Evolutionary conservation across 2,797 vertebrate species (phyloP).

Genomic region (Simalia tracyae): DNA sequence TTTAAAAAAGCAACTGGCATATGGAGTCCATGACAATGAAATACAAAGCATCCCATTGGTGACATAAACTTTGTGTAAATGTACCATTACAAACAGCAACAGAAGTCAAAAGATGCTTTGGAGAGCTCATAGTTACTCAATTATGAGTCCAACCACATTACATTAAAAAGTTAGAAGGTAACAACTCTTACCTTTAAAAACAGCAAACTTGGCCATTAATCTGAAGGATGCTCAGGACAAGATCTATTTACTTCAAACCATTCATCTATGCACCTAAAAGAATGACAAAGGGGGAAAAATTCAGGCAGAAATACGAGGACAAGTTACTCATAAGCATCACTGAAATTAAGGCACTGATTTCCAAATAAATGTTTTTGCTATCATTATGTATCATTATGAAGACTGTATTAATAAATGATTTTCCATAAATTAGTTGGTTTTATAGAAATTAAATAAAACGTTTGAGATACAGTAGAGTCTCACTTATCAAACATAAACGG

Average conservation of each 20-base stretch:
- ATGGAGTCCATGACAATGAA: not conserved
- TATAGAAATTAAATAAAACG: not conserved
- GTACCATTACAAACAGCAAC: not conserved
- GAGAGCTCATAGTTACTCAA: not conserved
- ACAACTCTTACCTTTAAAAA: slow-evolving; percentile 77
- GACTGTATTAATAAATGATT: not conserved
- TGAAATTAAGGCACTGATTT: not conserved
- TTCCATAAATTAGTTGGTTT: not conserved
- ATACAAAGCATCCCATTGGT: not conserved
- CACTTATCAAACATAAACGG: no score
- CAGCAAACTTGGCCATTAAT: slow-evolving; percentile 77
- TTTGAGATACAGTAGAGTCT: no score
- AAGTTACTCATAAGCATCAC: not conserved
- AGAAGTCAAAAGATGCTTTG: not conserved
- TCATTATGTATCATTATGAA: not conserved
- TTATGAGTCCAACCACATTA: not conserved
- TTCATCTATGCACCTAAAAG: slow-evolving; percentile 89
- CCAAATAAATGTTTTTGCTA: not conserved
- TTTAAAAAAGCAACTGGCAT: not conserved
- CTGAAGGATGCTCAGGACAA: slow-evolving; percentile 94
- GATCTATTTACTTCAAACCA: slow-evolving; percentile 98
- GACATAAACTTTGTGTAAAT: not conserved
- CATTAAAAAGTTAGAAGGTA: slow-evolving; percentile 15
- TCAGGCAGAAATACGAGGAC: not conserved
- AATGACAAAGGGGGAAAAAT: slow-evolving; percentile 46